phyloP scores from a whole-genome alignment of 2,113 vertebrate species.

The Pampusana beccarii region DNA sequence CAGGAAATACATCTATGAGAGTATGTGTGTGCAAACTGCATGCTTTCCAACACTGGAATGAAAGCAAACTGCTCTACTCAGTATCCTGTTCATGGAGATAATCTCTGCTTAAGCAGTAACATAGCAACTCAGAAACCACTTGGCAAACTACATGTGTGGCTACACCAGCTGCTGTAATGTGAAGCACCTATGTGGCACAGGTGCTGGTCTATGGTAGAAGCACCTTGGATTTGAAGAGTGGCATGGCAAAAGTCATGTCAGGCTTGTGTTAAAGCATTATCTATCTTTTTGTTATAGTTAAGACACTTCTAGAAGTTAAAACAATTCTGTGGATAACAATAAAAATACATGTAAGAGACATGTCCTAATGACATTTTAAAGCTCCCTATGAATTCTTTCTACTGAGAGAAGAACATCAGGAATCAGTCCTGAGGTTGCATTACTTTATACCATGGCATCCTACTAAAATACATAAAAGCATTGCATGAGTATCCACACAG shows the following conservation, averaged over 20 bases:
- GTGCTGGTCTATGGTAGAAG: neutral
- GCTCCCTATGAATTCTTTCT: neutral
- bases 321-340: neutral
- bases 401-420: neutral
- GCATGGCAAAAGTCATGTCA: neutral
- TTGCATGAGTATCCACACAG: neutral
- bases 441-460: neutral
- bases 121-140: neutral
- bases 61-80: neutral
- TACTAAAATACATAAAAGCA: neutral
- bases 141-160: neutral
- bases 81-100: neutral
- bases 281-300: neutral
- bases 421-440: neutral
- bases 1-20: neutral
- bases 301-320: neutral
- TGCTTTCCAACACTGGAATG: neutral
- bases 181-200: neutral
- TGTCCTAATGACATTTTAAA: neutral
- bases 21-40: accelerated
- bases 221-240: neutral
- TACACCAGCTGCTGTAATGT: neutral
- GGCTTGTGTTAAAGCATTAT: neutral
- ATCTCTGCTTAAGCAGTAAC: neutral
- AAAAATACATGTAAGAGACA: neutral